Conservation (phyloP, 2,888 invertebrate species). For the Fragum sueziense region DNA sequence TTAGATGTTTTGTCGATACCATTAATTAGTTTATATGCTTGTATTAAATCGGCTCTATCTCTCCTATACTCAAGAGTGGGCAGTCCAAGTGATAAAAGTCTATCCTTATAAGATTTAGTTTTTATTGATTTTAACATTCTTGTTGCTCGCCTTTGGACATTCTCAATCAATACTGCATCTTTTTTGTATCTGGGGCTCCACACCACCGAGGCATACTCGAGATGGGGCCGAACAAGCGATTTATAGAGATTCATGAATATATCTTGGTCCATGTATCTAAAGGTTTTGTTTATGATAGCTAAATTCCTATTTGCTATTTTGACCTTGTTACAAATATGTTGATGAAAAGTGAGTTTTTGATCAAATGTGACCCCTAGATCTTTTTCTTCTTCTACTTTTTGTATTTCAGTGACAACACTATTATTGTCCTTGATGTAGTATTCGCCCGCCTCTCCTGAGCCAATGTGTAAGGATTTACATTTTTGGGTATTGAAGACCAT, state of each 20-base stretch:
- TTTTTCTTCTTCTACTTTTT: neutral
- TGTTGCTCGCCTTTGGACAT: constrained; percentile 34
- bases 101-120: neutral
- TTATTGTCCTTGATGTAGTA: neutral
- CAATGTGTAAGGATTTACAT: too few species aligned
- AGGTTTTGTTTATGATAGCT: constrained; percentile 29
- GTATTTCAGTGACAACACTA: neutral
- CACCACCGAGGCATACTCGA: constrained; percentile 35
- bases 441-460: too few species aligned
- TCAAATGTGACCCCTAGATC: constrained; percentile 15
- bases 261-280: constrained; percentile 22
- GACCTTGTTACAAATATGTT: too few species aligned
- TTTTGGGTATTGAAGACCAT: too few species aligned
- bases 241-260: too few species aligned
- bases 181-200: constrained; percentile 33
- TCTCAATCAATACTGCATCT: constrained; percentile 16
- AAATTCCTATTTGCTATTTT: too few species aligned
- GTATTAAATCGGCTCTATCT: too few species aligned
- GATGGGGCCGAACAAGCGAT: constrained; percentile 27
- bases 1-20: neutral
- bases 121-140: constrained; percentile 13
- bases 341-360: too few species aligned
- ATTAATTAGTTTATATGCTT: too few species aligned
- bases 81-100: neutral
- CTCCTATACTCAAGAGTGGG: too few species aligned